A percentile compares a stretch with the other conserved stretches of the same genome.
phyloP scores from a whole-genome alignment of 2,113 vertebrate species.

The Chlamydotis undulata region DNA sequence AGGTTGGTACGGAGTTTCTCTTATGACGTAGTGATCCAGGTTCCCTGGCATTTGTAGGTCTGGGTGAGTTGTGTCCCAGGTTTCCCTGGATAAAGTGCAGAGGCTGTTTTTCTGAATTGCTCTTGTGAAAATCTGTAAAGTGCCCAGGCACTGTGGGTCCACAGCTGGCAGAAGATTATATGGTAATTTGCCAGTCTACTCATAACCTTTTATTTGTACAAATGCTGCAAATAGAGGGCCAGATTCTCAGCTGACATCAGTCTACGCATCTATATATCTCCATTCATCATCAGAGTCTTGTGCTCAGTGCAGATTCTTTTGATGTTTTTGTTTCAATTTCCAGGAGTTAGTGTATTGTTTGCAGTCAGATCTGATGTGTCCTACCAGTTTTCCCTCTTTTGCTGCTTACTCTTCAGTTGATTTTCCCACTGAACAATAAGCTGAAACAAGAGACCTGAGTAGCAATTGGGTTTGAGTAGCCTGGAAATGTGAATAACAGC shows the following conservation, averaged over 20 bases:
- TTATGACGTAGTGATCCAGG: neutral
- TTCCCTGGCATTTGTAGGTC: neutral
- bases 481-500: neutral
- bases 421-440: neutral
- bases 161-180: neutral
- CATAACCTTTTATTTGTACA: neutral
- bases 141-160: neutral
- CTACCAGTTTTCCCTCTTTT: neutral
- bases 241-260: neutral
- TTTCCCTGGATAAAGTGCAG: neutral
- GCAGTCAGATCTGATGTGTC: neutral
- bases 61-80: rapidly evolving
- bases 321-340: slow-evolving; percentile 1
- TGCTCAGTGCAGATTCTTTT: neutral
- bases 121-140: neutral
- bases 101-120: neutral
- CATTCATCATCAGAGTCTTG: neutral
- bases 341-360: neutral
- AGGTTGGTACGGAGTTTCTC: neutral
- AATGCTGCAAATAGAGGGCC: neutral
- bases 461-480: neutral
- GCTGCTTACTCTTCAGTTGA: neutral
- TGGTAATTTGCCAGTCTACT: neutral
- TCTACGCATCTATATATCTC: neutral
- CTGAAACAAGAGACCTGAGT: neutral